Evolutionary conservation across 2,797 vertebrate genomes (phyloP).

Genomic region (Myotis pilosus): DNA sequence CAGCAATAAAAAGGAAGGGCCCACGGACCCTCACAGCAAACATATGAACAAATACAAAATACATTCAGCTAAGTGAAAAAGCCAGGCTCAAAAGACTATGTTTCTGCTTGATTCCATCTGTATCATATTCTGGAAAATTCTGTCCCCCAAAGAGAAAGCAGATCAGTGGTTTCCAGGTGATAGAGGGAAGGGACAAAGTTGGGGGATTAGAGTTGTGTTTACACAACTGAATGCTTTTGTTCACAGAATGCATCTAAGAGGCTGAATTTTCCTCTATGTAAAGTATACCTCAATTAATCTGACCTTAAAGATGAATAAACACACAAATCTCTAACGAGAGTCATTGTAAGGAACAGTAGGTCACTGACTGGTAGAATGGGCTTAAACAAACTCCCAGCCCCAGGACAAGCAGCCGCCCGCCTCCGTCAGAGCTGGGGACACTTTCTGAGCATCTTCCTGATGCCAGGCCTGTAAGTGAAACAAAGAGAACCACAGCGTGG

Average conservation of each 20-base stretch:
- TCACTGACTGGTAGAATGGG: background rate
- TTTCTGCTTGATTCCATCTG: background rate
- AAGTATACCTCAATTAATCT: background rate
- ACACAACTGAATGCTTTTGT: background rate
- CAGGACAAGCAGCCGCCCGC: fast-evolving
- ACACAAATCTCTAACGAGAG: too few relatives aligned
- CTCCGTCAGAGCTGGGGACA: background rate
- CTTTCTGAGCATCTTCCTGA: background rate
- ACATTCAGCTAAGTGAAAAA: background rate
- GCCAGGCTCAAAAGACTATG: background rate
- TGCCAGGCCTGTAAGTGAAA: background rate
- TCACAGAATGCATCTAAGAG: background rate
- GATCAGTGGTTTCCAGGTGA: background rate
- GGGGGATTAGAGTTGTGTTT: background rate
- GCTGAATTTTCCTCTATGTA: background rate
- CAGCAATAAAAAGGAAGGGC: background rate
- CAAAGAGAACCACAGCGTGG: background rate
- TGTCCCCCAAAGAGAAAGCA: background rate
- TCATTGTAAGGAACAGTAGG: background rate
- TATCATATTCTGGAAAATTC: background rate
- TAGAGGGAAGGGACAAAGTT: background rate
- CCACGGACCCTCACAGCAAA: background rate
- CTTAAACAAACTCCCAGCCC: background rate
- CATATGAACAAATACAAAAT: background rate
- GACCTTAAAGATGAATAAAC: background rate